phyloP scores from a whole-genome alignment of 2,888 invertebrate species.

The Listrodromus nycthemerus region DNA sequence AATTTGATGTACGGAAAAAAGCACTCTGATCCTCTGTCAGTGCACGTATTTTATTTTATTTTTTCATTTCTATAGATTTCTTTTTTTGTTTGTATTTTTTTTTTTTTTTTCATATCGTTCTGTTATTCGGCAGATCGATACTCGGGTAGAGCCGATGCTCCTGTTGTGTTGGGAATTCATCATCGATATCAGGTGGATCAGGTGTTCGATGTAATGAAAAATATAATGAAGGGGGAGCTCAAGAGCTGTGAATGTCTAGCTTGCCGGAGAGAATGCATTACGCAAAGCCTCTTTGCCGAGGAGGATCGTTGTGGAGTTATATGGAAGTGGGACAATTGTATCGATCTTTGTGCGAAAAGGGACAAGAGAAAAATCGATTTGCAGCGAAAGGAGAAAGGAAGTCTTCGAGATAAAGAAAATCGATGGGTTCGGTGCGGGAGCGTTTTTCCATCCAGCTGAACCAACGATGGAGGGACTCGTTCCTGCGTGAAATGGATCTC shows the following conservation, averaged over 20 bases:
- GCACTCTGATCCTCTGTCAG: conserved; percentile 69
- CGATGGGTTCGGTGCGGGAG: conserved; percentile 70
- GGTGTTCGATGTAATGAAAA: conserved; percentile 60
- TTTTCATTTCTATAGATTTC: conserved; percentile 18
- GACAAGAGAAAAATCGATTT: conserved; percentile 54
- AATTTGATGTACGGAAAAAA: conserved; percentile 72
- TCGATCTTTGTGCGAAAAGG: conserved; percentile 32
- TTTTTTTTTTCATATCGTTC: conserved; percentile 46
- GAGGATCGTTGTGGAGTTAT: conserved; percentile 11
- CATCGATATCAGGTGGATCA: conserved; percentile 59
- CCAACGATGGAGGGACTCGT: conserved; percentile 74
- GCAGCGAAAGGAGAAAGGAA: conserved; percentile 9
- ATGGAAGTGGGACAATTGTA: conserved; percentile 56
- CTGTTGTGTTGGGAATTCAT: conserved; percentile 46
- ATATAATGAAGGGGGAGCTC: conserved; percentile 43
- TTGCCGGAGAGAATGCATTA: conserved; percentile 32
- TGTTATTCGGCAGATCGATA: conserved; percentile 55
- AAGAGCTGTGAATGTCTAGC: conserved; percentile 6
- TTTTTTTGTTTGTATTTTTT: conserved; percentile 28
- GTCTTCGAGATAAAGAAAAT: conserved; percentile 72
- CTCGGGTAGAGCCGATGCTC: conserved; percentile 32
- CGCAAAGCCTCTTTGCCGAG: conserved; percentile 23
- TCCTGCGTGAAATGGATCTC: conserved; percentile 79
- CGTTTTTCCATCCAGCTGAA: conserved; percentile 71
- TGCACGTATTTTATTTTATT: conserved; percentile 47